phyloP scores from a whole-genome alignment of 2,797 vertebrate genomes.

The Harpagifer antarcticus region DNA sequence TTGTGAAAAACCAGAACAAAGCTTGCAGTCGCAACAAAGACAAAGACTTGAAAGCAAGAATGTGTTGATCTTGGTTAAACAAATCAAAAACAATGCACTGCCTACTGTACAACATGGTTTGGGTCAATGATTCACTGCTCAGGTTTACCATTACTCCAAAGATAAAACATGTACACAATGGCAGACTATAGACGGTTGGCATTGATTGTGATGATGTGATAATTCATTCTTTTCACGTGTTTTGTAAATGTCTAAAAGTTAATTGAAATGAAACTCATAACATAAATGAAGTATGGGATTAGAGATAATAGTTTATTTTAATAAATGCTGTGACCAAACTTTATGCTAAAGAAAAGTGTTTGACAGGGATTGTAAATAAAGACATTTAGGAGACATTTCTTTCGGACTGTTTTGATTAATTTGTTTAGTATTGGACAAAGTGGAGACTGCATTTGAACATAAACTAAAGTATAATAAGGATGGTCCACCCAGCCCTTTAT shows the following conservation, averaged over 20 bases:
- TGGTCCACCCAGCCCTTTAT: too few species aligned
- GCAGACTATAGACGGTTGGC: not conserved
- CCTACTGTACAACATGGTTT: not conserved
- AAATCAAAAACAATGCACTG: conserved; percentile 16
- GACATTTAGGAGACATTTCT: not conserved
- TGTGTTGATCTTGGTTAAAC: conserved; percentile 25
- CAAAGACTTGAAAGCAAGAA: conserved; percentile 20
- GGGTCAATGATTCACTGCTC: not conserved
- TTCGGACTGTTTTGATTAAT: not conserved
- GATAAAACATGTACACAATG: not conserved
- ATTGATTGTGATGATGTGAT: not conserved
- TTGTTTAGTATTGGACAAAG: not conserved
- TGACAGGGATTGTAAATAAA: not conserved
- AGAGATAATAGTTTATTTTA: not conserved
- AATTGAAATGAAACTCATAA: not conserved
- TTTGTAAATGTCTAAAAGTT: not conserved
- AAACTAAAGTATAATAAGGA: not conserved
- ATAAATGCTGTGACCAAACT: not conserved
- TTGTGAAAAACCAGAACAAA: conserved; percentile 34
- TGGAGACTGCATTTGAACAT: not conserved
- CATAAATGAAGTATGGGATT: not conserved
- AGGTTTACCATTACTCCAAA: conserved; percentile 14
- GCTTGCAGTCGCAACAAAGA: conserved; percentile 25
- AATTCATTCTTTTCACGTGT: conserved; percentile 2
- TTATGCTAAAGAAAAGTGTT: not conserved